Base-by-base conservation (phyloP, 2,797 vertebrate species). In the Poeciliopsis paucimaculata region DNA sequence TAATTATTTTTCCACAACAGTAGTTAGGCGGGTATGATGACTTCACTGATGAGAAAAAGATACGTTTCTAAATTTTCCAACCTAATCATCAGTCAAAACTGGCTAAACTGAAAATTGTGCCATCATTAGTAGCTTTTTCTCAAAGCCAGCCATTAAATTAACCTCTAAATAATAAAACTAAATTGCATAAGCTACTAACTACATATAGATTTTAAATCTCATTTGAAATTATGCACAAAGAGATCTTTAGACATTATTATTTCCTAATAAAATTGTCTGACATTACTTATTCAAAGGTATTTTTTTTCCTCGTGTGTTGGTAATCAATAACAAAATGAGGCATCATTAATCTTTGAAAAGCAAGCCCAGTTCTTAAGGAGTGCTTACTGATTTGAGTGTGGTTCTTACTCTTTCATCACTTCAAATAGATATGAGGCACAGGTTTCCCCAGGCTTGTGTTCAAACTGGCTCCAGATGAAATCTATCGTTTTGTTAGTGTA, bases 321-420 rank as follows among this genome's bases (percentile, higher is more conserved):
- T 81, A 87, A 92, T 96, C 88, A 92, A 95, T 95, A 94, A 94
- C 93, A 85, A 84, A 95, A 78, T 87, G 82, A 86, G 45, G 34
- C 73, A 85, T 91, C 85, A 95, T 96, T 95, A 90, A 93, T 94
- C 86, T 71, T 89, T 89, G 82, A 91, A 83, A 86, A 86, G 66
- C 81, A 78, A 77, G 60, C 76, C 82, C 88, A 74, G 87, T 90
- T 87, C 66, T 81, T 66, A 83, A 82, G 28, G 72, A 83, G 79
- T 81, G 76, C 74, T 81, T 86, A 83, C 83, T 82, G 83, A 75
- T 88, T 26, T 57, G 60, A 47, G 53, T 78, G 74, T 83, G 75
- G 77, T 66, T 26, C 49, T 81, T 81, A 53, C 39, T 64, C 70
- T 72, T 73, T 85, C 74, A 81, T 71, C 64, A 34, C 76, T 71